Conservation (phyloP, 2,113 vertebrate genomes). For the Ranitomeya imitator region DNA sequence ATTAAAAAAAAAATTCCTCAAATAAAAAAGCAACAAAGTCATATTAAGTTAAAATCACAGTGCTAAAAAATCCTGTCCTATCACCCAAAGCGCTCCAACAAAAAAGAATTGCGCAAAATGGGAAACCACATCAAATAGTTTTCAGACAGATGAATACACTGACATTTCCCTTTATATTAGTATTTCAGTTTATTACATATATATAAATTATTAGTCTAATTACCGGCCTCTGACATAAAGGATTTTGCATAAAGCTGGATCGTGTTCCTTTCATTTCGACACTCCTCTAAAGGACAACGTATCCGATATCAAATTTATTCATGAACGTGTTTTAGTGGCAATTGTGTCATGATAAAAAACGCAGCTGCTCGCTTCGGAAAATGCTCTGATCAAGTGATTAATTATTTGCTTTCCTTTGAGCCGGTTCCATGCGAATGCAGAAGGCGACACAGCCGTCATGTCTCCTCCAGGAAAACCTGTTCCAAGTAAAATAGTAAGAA, state of each 20-base stretch:
- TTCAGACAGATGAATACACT: background rate
- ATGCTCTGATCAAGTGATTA: slow-evolving; percentile 41
- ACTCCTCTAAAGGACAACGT: background rate
- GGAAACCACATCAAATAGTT: background rate
- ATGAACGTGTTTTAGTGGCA: background rate
- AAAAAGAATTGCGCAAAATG: no score
- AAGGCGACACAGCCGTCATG: slow-evolving; percentile 77
- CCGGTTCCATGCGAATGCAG: slow-evolving; percentile 82
- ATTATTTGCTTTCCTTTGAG: slow-evolving; percentile 76
- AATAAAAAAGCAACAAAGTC: no score
- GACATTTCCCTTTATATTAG: background rate
- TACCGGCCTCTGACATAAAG: background rate
- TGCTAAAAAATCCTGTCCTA: no score
- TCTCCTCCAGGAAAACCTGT: slow-evolving; percentile 85
- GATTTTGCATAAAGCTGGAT: background rate
- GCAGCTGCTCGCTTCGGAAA: background rate
- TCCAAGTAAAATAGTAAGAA: slow-evolving; percentile 13
- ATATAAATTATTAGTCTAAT: background rate
- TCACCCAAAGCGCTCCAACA: no score
- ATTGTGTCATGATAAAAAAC: background rate
- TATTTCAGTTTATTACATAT: background rate
- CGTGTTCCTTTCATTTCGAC: background rate
- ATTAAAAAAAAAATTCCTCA: no score
- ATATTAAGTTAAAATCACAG: no score
- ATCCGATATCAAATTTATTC: slow-evolving; percentile 15